Conservation (phyloP, 2,797 vertebrate genomes). For the Anabacerthia variegaticeps region DNA sequence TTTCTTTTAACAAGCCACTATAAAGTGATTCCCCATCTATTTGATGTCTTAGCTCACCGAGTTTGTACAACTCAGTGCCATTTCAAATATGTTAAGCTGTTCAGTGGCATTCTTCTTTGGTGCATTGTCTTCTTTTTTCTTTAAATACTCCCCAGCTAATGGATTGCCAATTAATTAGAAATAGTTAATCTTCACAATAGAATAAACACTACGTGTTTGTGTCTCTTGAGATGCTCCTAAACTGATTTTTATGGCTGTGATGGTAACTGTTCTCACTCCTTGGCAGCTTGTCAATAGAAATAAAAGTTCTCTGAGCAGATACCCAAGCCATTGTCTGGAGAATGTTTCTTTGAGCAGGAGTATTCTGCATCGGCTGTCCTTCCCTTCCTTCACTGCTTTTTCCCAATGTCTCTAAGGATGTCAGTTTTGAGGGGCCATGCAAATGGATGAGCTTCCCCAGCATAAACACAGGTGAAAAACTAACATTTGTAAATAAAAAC, state of each 20-base stretch:
- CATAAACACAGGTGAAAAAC: neutral
- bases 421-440: neutral
- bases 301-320: neutral
- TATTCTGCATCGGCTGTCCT: neutral
- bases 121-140: neutral
- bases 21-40: conserved; percentile 22
- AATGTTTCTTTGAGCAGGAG: neutral
- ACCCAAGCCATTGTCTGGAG: neutral
- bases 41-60: neutral
- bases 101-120: conserved; percentile 6
- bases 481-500: neutral
- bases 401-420: neutral
- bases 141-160: conserved; percentile 52
- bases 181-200: conserved; percentile 37
- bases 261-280: neutral
- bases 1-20: conserved; percentile 25
- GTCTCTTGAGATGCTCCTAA: conserved; percentile 27
- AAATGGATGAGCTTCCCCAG: neutral
- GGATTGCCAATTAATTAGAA: conserved; percentile 56
- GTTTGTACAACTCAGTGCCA: neutral
- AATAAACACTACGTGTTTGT: neutral
- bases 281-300: conserved; percentile 48
- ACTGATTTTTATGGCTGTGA: conserved; percentile 35
- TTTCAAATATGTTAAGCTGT: conserved; percentile 7
- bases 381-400: neutral